Conservation (phyloP, 92 coral and sea anemone species). For the Micromussa lordhowensis region DNA sequence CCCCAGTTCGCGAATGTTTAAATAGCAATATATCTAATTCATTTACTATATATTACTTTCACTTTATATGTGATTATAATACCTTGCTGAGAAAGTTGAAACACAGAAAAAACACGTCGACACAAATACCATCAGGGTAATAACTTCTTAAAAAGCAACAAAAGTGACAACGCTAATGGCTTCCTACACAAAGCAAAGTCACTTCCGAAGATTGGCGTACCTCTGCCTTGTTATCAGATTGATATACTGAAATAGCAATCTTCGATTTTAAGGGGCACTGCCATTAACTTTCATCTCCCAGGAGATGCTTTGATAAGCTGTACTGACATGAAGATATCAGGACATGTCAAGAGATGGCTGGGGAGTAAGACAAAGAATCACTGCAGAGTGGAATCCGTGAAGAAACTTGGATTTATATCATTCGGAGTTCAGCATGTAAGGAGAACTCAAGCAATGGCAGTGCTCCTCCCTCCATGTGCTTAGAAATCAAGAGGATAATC, state of each 20-base stretch:
- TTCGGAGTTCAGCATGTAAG: not conserved
- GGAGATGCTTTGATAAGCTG: not conserved
- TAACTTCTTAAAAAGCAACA: not conserved
- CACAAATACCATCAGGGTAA: not conserved
- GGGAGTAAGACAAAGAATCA: not conserved
- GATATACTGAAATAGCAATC: not conserved
- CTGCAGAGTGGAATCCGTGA: not conserved
- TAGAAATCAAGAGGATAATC: not conserved
- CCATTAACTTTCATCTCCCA: not conserved
- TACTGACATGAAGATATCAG: not conserved
- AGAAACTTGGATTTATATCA: not conserved
- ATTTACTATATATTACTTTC: conserved; percentile 7
- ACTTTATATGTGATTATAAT: conserved; percentile 2
- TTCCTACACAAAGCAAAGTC: not conserved
- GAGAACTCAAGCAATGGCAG: not conserved
- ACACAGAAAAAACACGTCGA: not conserved
- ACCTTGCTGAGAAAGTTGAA: not conserved
- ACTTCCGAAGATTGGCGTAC: not conserved
- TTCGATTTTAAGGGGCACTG: not conserved
- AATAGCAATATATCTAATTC: conserved; percentile 16
- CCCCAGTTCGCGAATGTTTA: not conserved
- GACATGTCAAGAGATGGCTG: not conserved
- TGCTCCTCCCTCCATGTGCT: not conserved
- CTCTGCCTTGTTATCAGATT: not conserved
- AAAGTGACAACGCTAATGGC: not conserved